These are phyloP conservation scores for Carcinoscorpius rotundicauda DNA, from an alignment of 1,140 invertebrate genomes.

Conservation along the genomic window DNA sequence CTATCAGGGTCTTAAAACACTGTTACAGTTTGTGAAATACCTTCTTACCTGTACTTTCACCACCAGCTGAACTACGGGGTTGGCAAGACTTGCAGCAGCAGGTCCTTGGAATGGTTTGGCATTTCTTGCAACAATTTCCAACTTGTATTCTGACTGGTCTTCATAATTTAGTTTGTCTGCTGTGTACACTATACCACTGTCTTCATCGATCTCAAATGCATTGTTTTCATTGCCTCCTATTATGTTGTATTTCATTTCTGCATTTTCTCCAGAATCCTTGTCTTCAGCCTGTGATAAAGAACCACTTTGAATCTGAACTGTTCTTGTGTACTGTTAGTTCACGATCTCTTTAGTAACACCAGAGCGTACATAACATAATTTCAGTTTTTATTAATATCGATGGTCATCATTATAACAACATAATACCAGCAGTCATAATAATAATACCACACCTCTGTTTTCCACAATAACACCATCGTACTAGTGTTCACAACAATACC, in stretches of 20 bases:
- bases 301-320: no score
- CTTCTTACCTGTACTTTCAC: slow-evolving; percentile 17
- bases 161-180: slow-evolving; percentile 26
- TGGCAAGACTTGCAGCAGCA: slow-evolving; percentile 21
- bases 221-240: slow-evolving; percentile 33
- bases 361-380: no score
- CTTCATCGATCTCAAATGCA: slow-evolving; percentile 33
- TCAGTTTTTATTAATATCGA: no score
- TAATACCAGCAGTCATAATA: no score
- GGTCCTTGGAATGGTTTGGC: slow-evolving; percentile 27
- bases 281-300: slow-evolving; percentile 29
- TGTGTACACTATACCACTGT: slow-evolving; percentile 30
- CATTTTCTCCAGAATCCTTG: slow-evolving; percentile 33
- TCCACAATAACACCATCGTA: no score
- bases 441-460: no score
- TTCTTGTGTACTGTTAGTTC: no score
- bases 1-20: no score
- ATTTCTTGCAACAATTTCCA: slow-evolving; percentile 28
- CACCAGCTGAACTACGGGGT: slow-evolving; percentile 25
- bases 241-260: slow-evolving; percentile 33
- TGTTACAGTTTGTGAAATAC: no score
- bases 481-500: no score
- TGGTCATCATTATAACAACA: no score
- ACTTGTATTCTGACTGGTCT: slow-evolving; percentile 21
- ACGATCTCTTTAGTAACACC: no score